A percentile compares a stretch with the other conserved stretches of the same genome.
Conservation (phyloP, 2,113 vertebrate species). For the Nesospiza acunhae region DNA sequence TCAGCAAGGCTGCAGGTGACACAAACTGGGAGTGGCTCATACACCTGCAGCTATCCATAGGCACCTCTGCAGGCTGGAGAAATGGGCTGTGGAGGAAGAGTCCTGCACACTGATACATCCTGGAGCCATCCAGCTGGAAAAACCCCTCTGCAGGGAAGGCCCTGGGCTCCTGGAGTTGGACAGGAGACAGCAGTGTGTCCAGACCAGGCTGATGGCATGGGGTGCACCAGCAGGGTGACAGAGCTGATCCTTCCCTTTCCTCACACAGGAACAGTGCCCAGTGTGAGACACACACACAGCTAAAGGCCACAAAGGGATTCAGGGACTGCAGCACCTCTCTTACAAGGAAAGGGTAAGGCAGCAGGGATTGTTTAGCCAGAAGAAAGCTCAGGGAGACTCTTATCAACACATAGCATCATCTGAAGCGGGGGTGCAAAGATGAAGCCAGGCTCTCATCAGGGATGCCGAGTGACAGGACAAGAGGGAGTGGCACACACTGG, state of each 20-base stretch:
- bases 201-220: fast-evolving
- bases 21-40: neutral
- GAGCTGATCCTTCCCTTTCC: neutral
- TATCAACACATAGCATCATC: neutral
- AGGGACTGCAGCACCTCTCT: neutral
- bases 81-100: neutral
- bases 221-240: neutral
- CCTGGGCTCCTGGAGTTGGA: too few relatives aligned
- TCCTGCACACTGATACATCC: fast-evolving
- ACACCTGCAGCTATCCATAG: neutral
- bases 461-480: neutral
- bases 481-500: neutral
- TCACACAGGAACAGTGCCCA: neutral
- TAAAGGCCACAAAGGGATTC: neutral
- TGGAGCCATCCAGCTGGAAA: neutral
- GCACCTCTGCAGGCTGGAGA: neutral
- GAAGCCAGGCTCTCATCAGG: neutral
- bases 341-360: neutral
- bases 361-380: neutral
- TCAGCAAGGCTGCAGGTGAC: neutral
- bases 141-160: neutral
- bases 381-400: neutral
- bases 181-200: neutral
- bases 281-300: neutral
- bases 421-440: neutral